Percentiles rank a stretch among this genome's conserved stretches.
phyloP scores from a whole-genome alignment of 2,888 invertebrate species.

The Allacma fusca region DNA sequence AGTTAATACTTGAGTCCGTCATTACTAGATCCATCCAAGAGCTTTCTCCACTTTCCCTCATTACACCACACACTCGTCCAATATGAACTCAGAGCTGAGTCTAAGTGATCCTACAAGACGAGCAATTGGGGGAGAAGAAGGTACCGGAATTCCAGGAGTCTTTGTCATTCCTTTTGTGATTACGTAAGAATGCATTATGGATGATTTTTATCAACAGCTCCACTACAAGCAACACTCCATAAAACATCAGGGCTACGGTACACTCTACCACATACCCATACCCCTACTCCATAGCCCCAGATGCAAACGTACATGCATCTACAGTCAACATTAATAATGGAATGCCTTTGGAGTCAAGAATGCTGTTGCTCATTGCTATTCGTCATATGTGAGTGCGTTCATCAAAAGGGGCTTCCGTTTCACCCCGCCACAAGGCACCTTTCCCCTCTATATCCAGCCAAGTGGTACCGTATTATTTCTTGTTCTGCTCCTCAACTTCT shows the following conservation, averaged over 20 bases:
- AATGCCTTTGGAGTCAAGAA: constrained; percentile 6
- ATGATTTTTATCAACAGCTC: neutral
- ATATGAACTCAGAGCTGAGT: no score
- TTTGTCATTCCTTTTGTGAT: constrained; percentile 3
- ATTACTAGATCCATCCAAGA: no score
- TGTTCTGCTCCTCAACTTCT: no score
- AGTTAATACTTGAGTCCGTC: no score
- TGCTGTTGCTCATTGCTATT: neutral
- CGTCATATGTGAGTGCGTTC: neutral
- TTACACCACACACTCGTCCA: no score
- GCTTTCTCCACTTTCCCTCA: no score
- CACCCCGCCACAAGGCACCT: no score
- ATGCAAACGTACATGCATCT: no score
- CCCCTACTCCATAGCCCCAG: no score
- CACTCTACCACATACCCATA: no score
- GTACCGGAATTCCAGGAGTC: neutral
- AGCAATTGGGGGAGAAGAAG: neutral
- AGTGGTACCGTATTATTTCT: no score
- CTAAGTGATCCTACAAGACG: neutral
- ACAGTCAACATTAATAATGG: constrained; percentile 7
- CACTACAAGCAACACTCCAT: neutral
- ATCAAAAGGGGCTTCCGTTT: neutral
- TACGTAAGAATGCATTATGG: constrained; percentile 8
- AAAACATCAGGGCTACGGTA: neutral
- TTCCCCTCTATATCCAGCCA: no score